Base-by-base conservation (phyloP, 2,797 vertebrate species). In the Sebastes trivittatus region DNA sequence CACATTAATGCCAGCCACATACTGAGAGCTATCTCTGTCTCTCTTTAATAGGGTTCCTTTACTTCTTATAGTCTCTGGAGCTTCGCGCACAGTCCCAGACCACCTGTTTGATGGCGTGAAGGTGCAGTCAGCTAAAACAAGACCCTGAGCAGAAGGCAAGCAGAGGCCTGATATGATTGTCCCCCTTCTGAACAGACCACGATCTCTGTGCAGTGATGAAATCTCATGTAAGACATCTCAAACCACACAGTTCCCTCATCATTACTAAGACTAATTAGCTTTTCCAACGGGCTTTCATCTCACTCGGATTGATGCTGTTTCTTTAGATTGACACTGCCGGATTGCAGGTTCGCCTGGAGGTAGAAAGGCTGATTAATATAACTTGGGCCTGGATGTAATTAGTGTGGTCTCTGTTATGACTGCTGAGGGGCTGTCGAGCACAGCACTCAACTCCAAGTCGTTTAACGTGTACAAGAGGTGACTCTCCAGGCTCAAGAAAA, bases 201-300 rank as follows among this genome's bases (percentile, higher is more conserved):
- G 77, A 79, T 85, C 72, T 79, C 68, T 74, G 62, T 36, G 59
- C 67, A 52, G 22, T 91, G 90, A 92, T 83, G 86, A 86, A 90
- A 91, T 84, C 68, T 70, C 7, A 38, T 81, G 88, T 32, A 90
- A 91, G 46, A 76, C 66, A 23, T 20, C 80, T 89, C 77, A 84
- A 87, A 86, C 56, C 56, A 42, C 77, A 32, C 61, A 4, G 67
- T 63, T 82, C 59, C 66, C 64, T 68, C 68, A 59, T 67, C 82
- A 75, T 83, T 74, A 76, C 82, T 54, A 81, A 72, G 27, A 77
- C 76, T 88, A 91, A 93, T 93, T 81, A 84, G 80, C 38, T 88
- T 86, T 78, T 67, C 73, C 75, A 22, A 13, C 52, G 63, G 66
- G 77, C 83, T 88, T 87, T 87, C 68, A 80, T 87, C 87, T 85